Evolutionary conservation across 2,888 invertebrate species (phyloP).

Genomic region (Aproaerema taeniolella): DNA sequence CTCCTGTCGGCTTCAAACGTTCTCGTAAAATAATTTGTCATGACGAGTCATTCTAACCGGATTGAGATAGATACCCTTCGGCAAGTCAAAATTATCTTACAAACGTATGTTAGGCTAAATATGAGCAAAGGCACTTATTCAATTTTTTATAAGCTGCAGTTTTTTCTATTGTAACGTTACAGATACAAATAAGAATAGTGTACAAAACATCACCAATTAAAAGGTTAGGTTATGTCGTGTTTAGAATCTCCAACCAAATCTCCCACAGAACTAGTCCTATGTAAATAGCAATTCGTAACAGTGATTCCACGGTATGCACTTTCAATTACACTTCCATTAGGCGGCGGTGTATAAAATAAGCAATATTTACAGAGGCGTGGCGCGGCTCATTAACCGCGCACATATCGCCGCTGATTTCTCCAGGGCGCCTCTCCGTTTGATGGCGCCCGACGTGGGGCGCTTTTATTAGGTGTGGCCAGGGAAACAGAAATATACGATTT

Average conservation of each 20-base stretch:
- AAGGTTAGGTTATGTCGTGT: background rate
- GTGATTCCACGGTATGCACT: constrained; percentile 7
- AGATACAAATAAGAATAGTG: too few species aligned
- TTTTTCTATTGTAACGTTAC: too few species aligned
- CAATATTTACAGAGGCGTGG: constrained; percentile 22
- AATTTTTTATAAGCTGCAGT: too few species aligned
- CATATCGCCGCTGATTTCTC: constrained; percentile 63
- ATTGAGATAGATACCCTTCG: too few species aligned
- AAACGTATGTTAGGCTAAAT: too few species aligned
- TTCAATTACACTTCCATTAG: constrained; percentile 14
- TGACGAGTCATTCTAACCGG: too few species aligned
- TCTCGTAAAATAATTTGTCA: too few species aligned
- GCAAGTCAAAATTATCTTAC: too few species aligned
- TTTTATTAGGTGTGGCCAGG: constrained; percentile 28
- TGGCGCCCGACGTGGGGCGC: constrained; percentile 39
- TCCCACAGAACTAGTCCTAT: background rate
- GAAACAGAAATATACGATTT: background rate
- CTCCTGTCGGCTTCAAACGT: too few species aligned
- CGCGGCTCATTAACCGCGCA: constrained; percentile 38
- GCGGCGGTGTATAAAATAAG: constrained; percentile 15
- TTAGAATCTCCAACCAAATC: background rate
- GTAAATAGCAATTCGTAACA: background rate
- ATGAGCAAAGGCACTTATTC: too few species aligned
- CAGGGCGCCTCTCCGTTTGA: constrained; percentile 49
- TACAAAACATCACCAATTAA: too few species aligned